Evolutionary conservation across 2,888 invertebrate species (phyloP).

Genomic region (Acronicta aceris): DNA sequence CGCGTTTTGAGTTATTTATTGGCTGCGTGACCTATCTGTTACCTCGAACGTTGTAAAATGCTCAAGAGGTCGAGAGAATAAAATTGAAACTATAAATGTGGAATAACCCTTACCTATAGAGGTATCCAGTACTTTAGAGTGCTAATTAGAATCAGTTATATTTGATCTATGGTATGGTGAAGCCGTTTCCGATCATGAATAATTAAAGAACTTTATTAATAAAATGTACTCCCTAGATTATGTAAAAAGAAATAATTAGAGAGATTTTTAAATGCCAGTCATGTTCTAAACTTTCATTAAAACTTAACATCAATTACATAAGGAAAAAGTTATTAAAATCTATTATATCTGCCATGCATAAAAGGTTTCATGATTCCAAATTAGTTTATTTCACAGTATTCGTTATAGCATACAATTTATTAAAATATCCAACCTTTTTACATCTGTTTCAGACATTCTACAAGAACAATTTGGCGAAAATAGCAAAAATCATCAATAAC

Average conservation of each 20-base stretch:
- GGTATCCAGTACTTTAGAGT: background rate
- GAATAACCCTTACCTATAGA: conserved; percentile 24
- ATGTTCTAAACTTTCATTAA: too few species aligned
- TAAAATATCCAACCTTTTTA: too few species aligned
- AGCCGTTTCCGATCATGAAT: background rate
- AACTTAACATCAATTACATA: too few species aligned
- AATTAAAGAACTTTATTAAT: background rate
- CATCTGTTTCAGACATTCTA: conserved; percentile 4
- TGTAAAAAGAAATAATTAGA: too few species aligned
- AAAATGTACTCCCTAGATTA: too few species aligned
- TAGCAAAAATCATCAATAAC: conserved; percentile 15
- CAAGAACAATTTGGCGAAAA: conserved; percentile 26
- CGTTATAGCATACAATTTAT: too few species aligned
- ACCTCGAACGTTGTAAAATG: conserved; percentile 20
- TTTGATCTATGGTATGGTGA: background rate
- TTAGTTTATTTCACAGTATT: too few species aligned
- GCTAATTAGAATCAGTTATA: conserved; percentile 28
- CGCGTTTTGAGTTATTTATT: conserved; percentile 44
- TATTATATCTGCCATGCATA: background rate
- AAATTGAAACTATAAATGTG: conserved; percentile 17
- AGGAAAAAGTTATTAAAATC: too few species aligned
- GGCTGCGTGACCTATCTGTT: conserved; percentile 31
- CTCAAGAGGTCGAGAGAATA: conserved; percentile 14
- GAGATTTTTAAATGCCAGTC: too few species aligned
- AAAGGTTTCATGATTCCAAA: background rate